Evolutionary conservation across 1,140 invertebrate species (phyloP).

Genomic region (Drosophila ercepeae): DNA sequence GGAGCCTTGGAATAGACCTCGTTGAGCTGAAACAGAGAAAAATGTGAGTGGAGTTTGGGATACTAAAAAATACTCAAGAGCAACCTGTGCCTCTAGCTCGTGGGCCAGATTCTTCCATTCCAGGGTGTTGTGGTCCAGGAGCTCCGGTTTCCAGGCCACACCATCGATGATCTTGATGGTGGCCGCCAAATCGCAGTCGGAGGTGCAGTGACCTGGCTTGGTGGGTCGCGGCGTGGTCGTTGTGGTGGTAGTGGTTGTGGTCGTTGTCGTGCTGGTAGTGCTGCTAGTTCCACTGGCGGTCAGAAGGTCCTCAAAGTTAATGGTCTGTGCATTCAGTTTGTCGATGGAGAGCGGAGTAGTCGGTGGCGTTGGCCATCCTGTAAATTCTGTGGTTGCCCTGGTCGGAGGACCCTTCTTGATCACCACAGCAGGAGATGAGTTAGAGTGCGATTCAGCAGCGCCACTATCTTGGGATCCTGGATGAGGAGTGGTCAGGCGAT

Average conservation of each 20-base stretch:
- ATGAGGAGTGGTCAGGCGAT: conserved; percentile 87
- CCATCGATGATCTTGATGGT: conserved; percentile 93
- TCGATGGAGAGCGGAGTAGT: conserved; percentile 93
- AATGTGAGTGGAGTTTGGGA: not conserved
- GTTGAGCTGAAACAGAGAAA: conserved; percentile 87
- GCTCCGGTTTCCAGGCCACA: conserved; percentile 92
- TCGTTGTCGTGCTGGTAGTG: conserved; percentile 86
- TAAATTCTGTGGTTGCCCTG: conserved; percentile 94
- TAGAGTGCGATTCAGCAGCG: conserved; percentile 62
- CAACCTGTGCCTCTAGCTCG: conserved; percentile 91
- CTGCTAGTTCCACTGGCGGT: conserved; percentile 61
- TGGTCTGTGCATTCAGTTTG: conserved; percentile 89
- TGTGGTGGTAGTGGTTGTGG: conserved; percentile 90
- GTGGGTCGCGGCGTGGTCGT: conserved; percentile 90
- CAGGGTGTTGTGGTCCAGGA: conserved; percentile 92
- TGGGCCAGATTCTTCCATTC: conserved; percentile 93
- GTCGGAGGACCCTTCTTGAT: conserved; percentile 93
- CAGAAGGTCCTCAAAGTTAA: conserved; percentile 77
- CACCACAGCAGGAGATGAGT: conserved; percentile 85
- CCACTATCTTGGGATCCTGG: conserved; percentile 30
- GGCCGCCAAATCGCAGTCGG: conserved; percentile 92
- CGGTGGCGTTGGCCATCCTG: conserved; percentile 93
- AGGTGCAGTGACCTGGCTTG: conserved; percentile 90
- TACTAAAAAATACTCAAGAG: no score
- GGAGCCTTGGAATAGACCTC: conserved; percentile 91